These are phyloP conservation scores for Beris chalybata DNA, from an alignment of 2,888 invertebrate species.

Conservation along the genomic window DNA sequence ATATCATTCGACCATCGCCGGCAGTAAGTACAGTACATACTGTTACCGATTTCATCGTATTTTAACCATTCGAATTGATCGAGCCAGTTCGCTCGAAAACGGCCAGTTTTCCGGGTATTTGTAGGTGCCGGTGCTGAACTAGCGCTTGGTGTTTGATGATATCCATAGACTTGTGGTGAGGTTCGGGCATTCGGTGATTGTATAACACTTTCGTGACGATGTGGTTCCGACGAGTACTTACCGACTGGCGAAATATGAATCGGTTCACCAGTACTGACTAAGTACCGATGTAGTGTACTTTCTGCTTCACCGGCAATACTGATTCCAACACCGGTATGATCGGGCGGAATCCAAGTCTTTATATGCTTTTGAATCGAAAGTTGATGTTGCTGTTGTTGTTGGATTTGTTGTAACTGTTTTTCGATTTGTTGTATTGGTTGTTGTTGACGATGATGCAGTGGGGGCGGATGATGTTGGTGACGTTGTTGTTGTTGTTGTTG, in stretches of 20 bases:
- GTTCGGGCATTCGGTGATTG: conserved; percentile 40
- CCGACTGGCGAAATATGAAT: conserved; percentile 27
- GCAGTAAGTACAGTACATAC: conserved; percentile 75
- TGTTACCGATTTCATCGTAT: conserved; percentile 67
- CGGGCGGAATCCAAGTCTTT: conserved; percentile 42
- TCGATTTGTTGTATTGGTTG: conserved; percentile 35
- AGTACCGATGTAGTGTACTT: conserved; percentile 39
- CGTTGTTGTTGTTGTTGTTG: conserved; percentile 45
- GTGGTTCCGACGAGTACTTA: conserved; percentile 34
- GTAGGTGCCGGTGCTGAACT: conserved; percentile 9
- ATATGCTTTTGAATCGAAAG: conserved; percentile 38
- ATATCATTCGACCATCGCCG: conserved; percentile 72
- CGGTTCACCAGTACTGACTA: conserved; percentile 26
- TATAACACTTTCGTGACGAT: conserved; percentile 41
- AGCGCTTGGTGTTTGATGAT: conserved; percentile 13
- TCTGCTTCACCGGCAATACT: conserved; percentile 19
- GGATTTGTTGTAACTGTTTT: conserved; percentile 44
- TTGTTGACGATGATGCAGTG: conserved; percentile 48
- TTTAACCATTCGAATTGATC: conserved; percentile 72
- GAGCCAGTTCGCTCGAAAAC: conserved; percentile 70
- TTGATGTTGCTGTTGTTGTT: conserved; percentile 43
- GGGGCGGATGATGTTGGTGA: conserved; percentile 43
- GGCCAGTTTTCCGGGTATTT: conserved; percentile 62
- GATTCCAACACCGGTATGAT: conserved; percentile 31
- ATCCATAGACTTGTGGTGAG: conserved; percentile 19